Conservation (phyloP, 1,140 invertebrate genomes). For the Lucilia cuprina region DNA sequence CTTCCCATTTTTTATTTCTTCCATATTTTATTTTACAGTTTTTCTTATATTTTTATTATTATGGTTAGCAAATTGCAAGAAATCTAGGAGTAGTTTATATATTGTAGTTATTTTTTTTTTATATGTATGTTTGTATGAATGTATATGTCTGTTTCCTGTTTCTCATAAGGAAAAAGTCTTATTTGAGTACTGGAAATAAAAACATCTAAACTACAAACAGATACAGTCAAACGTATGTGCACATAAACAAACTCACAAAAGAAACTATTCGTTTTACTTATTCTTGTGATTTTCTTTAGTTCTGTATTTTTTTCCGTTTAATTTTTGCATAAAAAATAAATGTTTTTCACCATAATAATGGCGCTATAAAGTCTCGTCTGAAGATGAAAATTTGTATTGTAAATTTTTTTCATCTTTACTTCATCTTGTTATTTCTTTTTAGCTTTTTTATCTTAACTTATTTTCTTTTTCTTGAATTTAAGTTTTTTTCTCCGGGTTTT, state of each 20-base stretch:
- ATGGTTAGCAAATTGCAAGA: neutral
- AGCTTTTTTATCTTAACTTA: neutral
- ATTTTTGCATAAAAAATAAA: slow-evolving; percentile 18
- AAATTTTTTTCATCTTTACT: slow-evolving; percentile 23
- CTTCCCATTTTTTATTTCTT: neutral
- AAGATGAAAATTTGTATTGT: slow-evolving; percentile 23
- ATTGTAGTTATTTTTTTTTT: neutral
- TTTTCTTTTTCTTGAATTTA: neutral
- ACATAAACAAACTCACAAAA: neutral
- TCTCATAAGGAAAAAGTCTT: neutral
- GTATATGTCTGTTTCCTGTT: neutral
- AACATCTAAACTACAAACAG: neutral
- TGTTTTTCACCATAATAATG: slow-evolving; percentile 16
- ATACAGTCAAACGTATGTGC: neutral
- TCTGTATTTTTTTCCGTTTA: neutral
- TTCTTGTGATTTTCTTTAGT: neutral
- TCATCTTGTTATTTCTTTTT: neutral
- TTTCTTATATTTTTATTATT: neutral
- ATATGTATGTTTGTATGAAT: neutral
- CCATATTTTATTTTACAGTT: neutral
- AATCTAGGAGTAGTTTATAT: neutral
- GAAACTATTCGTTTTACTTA: neutral
- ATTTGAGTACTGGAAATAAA: neutral
- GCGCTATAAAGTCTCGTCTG: slow-evolving; percentile 27
- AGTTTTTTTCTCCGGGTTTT: neutral